phyloP scores from a whole-genome alignment of 2,797 vertebrate species.

The Aratinga solstitialis region DNA sequence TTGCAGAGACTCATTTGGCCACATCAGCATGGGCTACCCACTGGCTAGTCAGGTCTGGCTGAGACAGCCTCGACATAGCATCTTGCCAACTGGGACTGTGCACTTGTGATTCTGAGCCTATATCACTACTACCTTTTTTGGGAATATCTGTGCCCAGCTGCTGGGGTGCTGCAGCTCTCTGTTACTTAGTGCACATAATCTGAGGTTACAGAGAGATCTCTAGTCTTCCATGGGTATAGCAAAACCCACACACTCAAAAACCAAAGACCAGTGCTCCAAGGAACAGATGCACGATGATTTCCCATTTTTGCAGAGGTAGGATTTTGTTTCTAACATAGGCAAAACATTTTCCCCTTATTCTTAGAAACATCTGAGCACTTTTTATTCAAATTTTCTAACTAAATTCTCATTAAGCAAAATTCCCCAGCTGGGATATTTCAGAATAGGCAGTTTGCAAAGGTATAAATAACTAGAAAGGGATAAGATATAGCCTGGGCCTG shows the following conservation, averaged over 20 bases:
- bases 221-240: not conserved
- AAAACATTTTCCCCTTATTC: not conserved
- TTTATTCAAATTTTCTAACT: not conserved
- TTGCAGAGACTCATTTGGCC: not conserved
- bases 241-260: not conserved
- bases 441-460: not conserved
- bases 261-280: not conserved
- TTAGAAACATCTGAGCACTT: not conserved
- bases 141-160: not conserved
- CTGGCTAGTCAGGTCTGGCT: not conserved
- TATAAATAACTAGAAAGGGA: not conserved
- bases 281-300: not conserved
- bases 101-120: fast-evolving
- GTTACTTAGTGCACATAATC: not conserved
- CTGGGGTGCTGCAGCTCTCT: not conserved
- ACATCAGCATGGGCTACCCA: not conserved
- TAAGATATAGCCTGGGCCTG: not conserved
- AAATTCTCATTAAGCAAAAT: not conserved
- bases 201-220: not conserved
- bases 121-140: fast-evolving
- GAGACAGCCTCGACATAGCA: not conserved
- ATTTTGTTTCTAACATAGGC: not conserved
- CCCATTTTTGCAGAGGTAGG: not conserved
- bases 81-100: not conserved
- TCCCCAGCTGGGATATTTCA: not conserved